Percentiles rank a stretch among this genome's conserved stretches.
Evolutionary conservation across 1,140 invertebrate species (phyloP).

Genomic region (Pinna nobilis): DNA sequence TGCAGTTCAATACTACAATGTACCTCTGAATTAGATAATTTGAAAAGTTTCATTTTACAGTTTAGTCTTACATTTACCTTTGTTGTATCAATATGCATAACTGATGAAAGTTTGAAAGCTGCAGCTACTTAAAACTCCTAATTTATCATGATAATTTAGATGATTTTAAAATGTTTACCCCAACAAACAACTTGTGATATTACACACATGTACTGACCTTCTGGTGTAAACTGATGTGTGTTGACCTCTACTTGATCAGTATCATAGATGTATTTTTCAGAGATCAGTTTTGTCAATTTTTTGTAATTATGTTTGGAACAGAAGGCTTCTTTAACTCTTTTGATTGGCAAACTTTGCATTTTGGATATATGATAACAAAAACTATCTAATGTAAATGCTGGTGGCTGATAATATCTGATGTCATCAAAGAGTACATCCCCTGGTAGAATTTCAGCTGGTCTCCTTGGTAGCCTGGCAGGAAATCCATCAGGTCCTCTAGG

Average conservation of each 20-base stretch:
- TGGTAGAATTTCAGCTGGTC: slow-evolving; percentile 52
- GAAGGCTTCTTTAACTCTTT: slow-evolving; percentile 54
- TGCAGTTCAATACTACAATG: no score
- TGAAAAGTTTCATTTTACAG: no score
- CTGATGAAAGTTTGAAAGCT: background rate
- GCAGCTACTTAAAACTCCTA: background rate
- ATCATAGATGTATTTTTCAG: slow-evolving; percentile 45
- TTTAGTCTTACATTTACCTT: no score
- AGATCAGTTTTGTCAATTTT: slow-evolving; percentile 67
- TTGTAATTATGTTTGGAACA: slow-evolving; percentile 70
- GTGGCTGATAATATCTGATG: slow-evolving; percentile 61
- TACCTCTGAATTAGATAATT: no score
- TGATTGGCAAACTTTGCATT: slow-evolving; percentile 52
- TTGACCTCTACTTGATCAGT: slow-evolving; percentile 38
- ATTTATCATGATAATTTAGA: background rate
- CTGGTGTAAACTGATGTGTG: slow-evolving; percentile 52
- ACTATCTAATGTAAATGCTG: slow-evolving; percentile 68
- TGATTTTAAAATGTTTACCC: no score
- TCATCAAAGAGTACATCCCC: slow-evolving; percentile 61
- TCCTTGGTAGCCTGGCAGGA: slow-evolving; percentile 54
- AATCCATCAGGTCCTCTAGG: slow-evolving; percentile 67
- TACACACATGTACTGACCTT: slow-evolving; percentile 53
- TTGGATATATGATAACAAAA: slow-evolving; percentile 63
- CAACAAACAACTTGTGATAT: background rate
- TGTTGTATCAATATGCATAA: no score